Evolutionary conservation across 2,888 invertebrate genomes (phyloP).

Genomic region (Drosophila sordidapex): DNA sequence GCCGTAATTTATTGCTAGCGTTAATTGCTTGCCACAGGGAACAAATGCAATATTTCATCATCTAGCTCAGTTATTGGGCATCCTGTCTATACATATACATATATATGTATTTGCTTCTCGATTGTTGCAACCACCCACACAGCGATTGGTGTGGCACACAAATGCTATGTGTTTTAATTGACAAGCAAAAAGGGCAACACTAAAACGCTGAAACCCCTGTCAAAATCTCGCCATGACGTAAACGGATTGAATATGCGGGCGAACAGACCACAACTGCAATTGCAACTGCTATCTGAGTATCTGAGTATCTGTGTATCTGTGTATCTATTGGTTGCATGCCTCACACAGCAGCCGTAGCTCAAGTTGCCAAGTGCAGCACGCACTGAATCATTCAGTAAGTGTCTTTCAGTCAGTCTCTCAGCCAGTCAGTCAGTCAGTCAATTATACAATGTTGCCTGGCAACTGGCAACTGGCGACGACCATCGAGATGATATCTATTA

Average conservation of each 20-base stretch:
- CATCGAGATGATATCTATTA: slow-evolving; percentile 74
- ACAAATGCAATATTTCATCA: slow-evolving; percentile 13
- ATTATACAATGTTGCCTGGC: slow-evolving; percentile 60
- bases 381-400: slow-evolving; percentile 54
- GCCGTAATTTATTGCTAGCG: not conserved
- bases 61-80: slow-evolving; percentile 12
- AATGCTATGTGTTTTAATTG: slow-evolving; percentile 58
- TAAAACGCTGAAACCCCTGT: slow-evolving; percentile 26
- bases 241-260: slow-evolving; percentile 76
- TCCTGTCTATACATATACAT: not conserved
- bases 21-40: slow-evolving; percentile 1
- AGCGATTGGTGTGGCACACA: slow-evolving; percentile 20
- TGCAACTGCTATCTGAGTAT: slow-evolving; percentile 20
- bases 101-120: not conserved
- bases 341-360: slow-evolving; percentile 27
- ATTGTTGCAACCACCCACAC: slow-evolving; percentile 34
- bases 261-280: slow-evolving; percentile 37
- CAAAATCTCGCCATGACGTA: slow-evolving; percentile 57
- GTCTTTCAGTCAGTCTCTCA: slow-evolving; percentile 19
- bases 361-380: slow-evolving; percentile 66
- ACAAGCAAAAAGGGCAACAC: slow-evolving; percentile 49
- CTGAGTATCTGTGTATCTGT: slow-evolving; percentile 18
- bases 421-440: slow-evolving; percentile 37
- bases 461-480: slow-evolving; percentile 38
- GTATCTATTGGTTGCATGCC: slow-evolving; percentile 7